Evolutionary conservation across 2,797 vertebrate genomes (phyloP), one percentile per base, ranked within the genome.

Genomic region (Toxotes lorentzi): DNA sequence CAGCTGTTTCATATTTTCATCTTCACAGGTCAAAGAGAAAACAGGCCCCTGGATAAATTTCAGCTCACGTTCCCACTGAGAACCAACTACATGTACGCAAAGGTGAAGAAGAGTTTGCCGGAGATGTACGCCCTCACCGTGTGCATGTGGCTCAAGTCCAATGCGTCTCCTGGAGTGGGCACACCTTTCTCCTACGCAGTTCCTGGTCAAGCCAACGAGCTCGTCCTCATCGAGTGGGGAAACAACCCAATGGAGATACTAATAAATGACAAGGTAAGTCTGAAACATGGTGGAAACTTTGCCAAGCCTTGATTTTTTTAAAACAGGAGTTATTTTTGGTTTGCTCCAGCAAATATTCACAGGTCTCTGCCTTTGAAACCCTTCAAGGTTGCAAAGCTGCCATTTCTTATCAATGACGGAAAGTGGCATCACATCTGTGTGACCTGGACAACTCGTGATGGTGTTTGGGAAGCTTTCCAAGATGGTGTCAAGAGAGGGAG

Each of bases 11-110:
- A 6, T 17, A 6, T 41, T 70, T 73, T 45, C 24, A 35, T 76
- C 35, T 7, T 11, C 47, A 8, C 93, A 99, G 98, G 97, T 85
- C 97, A 99, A 88, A 97, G 97, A 88, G 97, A 99, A 81, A 97
- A 92, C 92, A 95, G 97, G 73, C 97, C 98, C 0, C 93, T 97
- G 61, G 97, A 99, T 93, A 96, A 97, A 89, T 99, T 99, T 91
- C 98, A 99, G 95, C 95, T 99, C 82, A 99, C 97, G 0, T 99
- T 99, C 84, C 97, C 97, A 0, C 93, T 99, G 88, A 95, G 98
- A 81, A 99, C 98, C 83, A 99, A 99, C 96, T 99, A 99, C 95
- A 99, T 99, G 98, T 99, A 99, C 0, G 98, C 97, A 53, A 99
- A 98, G 91, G 97, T 98, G 91, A 97, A 96, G 93, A 97, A 95